These are phyloP conservation scores for Podarcis muralis DNA, from an alignment of 2,113 vertebrate genomes.

Conservation along the genomic window DNA sequence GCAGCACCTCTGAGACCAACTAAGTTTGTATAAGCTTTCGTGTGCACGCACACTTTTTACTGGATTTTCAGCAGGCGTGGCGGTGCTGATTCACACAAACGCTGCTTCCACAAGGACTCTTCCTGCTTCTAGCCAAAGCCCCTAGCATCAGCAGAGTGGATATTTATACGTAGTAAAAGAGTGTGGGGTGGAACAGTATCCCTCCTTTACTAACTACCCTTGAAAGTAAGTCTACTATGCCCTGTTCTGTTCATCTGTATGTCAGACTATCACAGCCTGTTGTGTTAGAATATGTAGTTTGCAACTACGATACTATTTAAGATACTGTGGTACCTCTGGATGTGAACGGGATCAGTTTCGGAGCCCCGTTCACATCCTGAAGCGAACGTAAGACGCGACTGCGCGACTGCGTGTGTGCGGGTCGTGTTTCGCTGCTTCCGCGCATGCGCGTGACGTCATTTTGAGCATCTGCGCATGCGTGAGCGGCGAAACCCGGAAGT, in stretches of 20 bases:
- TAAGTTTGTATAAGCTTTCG: too few species aligned
- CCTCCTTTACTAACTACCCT: not conserved
- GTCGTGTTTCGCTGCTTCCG: too few species aligned
- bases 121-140: not conserved
- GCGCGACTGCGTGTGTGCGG: too few species aligned
- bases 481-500: too few species aligned
- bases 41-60: too few species aligned
- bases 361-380: too few species aligned
- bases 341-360: rapidly evolving
- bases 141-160: not conserved
- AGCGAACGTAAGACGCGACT: too few species aligned
- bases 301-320: not conserved
- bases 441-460: too few species aligned
- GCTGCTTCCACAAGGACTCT: not conserved
- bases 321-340: not conserved
- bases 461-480: too few species aligned
- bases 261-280: not conserved
- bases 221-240: not conserved
- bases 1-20: too few species aligned
- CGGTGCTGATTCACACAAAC: not conserved
- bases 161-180: too few species aligned
- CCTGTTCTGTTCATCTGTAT: not conserved
- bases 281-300: not conserved
- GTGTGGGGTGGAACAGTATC: not conserved
- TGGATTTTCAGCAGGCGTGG: not conserved